Percentiles rank a stretch among this genome's conserved stretches.
phyloP scores from a whole-genome alignment of 1,140 invertebrate species.

The Macrotrachela quadricornifera region DNA sequence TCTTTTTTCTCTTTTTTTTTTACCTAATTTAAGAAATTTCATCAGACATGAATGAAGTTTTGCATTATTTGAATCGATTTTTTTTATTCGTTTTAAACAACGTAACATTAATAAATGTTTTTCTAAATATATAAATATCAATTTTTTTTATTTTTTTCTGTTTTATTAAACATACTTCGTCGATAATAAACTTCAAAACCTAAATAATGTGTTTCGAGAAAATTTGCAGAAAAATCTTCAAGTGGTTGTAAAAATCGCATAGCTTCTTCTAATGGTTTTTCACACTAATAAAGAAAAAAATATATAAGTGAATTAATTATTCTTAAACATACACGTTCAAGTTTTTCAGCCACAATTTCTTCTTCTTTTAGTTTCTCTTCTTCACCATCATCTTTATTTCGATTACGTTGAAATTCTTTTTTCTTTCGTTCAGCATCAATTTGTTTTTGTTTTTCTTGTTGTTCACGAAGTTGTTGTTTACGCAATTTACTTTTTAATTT shows the following conservation, averaged over 20 bases:
- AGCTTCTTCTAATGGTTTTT: slow-evolving; percentile 74
- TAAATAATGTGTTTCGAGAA: slow-evolving; percentile 79
- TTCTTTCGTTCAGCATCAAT: slow-evolving; percentile 50
- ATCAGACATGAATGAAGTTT: too few relatives aligned
- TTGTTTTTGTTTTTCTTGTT: slow-evolving; percentile 22
- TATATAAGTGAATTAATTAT: not conserved
- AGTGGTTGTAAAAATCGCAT: slow-evolving; percentile 76
- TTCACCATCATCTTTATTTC: slow-evolving; percentile 43
- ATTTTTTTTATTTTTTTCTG: too few relatives aligned
- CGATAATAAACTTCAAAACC: slow-evolving; percentile 88
- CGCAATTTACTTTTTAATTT: slow-evolving; percentile 82
- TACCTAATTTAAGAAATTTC: too few relatives aligned
- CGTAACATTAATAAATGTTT: slow-evolving; percentile 4
- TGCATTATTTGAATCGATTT: not conserved
- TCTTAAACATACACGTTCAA: slow-evolving; percentile 45
- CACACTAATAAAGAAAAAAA: slow-evolving; percentile 35
- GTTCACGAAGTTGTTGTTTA: slow-evolving; percentile 75
- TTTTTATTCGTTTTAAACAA: slow-evolving; percentile 3
- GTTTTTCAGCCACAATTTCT: slow-evolving; percentile 70
- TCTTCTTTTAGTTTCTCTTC: slow-evolving; percentile 64
- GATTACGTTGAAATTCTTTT: slow-evolving; percentile 64
- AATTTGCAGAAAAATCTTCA: slow-evolving; percentile 55
- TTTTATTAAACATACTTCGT: slow-evolving; percentile 37
- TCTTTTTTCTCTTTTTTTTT: too few relatives aligned
- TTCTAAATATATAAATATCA: not conserved